phyloP scores from a whole-genome alignment of 1,140 invertebrate species.

The Daktulosphaira vitifoliae region DNA sequence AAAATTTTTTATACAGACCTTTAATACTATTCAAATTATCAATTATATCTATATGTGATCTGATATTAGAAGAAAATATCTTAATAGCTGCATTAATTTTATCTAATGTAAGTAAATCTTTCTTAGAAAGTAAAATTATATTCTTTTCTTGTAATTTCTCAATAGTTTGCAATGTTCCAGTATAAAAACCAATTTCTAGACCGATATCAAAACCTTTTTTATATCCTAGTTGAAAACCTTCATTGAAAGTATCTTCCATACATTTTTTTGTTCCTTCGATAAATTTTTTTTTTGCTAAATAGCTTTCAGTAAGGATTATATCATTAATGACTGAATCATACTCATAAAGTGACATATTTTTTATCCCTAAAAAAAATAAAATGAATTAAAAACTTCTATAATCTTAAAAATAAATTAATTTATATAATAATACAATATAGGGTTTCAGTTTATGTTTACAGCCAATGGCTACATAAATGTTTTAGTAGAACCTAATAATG shows the following conservation, averaged over 20 bases:
- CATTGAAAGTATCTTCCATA: constrained; percentile 38
- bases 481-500: too few relatives aligned
- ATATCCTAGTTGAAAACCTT: constrained; percentile 43
- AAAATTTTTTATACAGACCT: constrained; percentile 41
- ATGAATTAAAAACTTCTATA: too few relatives aligned
- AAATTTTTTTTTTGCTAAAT: constrained; percentile 35
- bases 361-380: too few relatives aligned
- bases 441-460: too few relatives aligned
- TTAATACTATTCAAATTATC: constrained; percentile 38
- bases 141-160: constrained; percentile 11
- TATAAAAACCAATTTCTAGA: constrained; percentile 42
- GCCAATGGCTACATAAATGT: too few relatives aligned
- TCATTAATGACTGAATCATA: constrained; percentile 42
- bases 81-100: constrained; percentile 39
- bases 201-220: constrained; percentile 43
- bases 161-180: constrained; percentile 34
- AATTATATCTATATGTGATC: constrained; percentile 40
- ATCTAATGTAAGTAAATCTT: constrained; percentile 33
- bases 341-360: too few relatives aligned
- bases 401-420: too few relatives aligned
- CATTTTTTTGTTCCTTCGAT: constrained; percentile 41
- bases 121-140: constrained; percentile 34
- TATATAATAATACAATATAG: too few relatives aligned
- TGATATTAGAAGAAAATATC: constrained; percentile 40
- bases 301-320: constrained; percentile 40